Percentiles rank a stretch among this genome's conserved stretches.
phyloP scores from a whole-genome alignment of 2,797 vertebrate species.

The Acridotheres tristis region DNA sequence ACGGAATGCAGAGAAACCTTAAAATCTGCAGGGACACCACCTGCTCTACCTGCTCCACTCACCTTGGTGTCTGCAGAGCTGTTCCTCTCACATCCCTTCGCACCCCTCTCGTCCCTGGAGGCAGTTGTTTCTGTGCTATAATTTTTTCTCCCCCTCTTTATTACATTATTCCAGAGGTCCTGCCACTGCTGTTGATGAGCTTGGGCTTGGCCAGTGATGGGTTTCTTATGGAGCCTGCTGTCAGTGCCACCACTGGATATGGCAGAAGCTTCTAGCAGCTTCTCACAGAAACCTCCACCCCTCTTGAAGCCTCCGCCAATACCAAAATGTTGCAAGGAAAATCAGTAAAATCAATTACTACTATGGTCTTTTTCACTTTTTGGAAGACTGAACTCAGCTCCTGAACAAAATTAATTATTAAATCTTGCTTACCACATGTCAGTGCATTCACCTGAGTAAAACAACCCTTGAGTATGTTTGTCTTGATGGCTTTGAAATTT shows the following conservation, averaged over 20 bases:
- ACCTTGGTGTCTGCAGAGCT: background rate
- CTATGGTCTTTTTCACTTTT: background rate
- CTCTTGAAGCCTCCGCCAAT: background rate
- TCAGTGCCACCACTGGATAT: too few relatives aligned
- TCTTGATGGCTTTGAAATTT: background rate
- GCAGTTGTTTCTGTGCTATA: rapidly evolving
- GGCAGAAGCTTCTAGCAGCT: background rate
- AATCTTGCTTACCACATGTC: background rate
- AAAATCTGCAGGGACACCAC: too few relatives aligned
- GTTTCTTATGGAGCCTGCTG: rapidly evolving
- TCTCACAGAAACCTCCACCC: background rate
- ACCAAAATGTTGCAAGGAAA: background rate
- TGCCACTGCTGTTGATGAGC: rapidly evolving
- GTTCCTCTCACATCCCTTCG: background rate
- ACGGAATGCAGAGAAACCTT: rapidly evolving
- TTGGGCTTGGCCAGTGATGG: background rate
- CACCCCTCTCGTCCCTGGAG: background rate
- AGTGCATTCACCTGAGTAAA: background rate
- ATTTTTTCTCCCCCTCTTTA: background rate
- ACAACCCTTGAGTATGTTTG: background rate
- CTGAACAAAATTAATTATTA: background rate
- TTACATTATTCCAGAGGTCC: rapidly evolving
- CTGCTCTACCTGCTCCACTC: too few relatives aligned
- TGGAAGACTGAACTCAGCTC: background rate
- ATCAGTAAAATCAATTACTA: background rate